These are phyloP conservation scores for Empidonax traillii DNA, from an alignment of 2,113 vertebrate species.

Conservation along the genomic window DNA sequence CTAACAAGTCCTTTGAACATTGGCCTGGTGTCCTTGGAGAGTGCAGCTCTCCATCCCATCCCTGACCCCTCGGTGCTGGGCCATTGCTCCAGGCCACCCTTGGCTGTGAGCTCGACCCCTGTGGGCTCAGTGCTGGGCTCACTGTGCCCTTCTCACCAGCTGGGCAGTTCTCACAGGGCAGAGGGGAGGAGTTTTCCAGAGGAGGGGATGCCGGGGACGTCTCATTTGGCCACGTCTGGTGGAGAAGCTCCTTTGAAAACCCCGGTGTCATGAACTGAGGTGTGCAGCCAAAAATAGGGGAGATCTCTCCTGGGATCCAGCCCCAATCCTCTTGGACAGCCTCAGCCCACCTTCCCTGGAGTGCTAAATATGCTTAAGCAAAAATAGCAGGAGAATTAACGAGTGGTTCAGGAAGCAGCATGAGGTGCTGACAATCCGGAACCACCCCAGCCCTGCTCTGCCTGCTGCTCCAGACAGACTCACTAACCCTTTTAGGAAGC, in stretches of 20 bases:
- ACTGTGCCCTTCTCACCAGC: not conserved
- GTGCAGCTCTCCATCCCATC: not conserved
- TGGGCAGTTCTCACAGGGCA: not conserved
- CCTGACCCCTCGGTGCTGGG: not conserved
- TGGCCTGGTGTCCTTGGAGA: conserved; percentile 6
- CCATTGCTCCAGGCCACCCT: not conserved
- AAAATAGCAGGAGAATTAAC: not conserved
- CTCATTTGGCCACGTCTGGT: not conserved
- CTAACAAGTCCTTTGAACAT: not conserved
- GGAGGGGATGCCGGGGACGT: not conserved
- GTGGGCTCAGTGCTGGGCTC: not conserved
- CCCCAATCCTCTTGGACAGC: not conserved
- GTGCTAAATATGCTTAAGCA: not conserved
- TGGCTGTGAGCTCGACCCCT: not conserved
- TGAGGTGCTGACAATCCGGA: not conserved
- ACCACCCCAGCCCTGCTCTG: not conserved
- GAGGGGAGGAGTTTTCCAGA: not conserved
- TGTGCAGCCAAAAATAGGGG: not conserved
- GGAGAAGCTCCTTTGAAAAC: not conserved
- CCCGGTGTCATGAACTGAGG: fast-evolving
- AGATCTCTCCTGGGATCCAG: not conserved
- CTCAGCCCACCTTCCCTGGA: not conserved
- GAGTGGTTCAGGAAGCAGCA: not conserved
- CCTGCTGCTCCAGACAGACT: not conserved
- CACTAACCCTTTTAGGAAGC: not conserved